Evolutionary conservation across 2,888 invertebrate species (phyloP), one percentile per base, ranked within the genome.

Genomic region (Drosophila pseudotakahashii): DNA sequence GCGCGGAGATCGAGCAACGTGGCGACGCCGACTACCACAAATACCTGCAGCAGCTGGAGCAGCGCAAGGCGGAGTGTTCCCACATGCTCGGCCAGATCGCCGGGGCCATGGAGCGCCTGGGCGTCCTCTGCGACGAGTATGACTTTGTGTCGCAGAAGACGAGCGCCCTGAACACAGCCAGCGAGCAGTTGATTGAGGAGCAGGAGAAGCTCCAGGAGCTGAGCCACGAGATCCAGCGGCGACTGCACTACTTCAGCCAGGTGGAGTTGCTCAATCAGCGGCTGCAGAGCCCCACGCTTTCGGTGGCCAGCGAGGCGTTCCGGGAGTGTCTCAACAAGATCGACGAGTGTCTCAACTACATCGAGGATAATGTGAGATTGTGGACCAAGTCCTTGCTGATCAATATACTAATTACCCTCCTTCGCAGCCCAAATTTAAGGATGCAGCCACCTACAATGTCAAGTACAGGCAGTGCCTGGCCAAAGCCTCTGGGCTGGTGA

Each of bases 141-240:
- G 94, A 95, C 57, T 94, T 96, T 89, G 98, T 98, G 0, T 97
- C 98, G 0, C 95, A 96, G 68, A 98, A 98, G 93, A 99, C 98
- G 0, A 97, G 97, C 90, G 96, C 97, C 0, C 92, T 99, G 5
- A 98, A 99, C 90, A 95, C 94, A 67, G 97, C 97, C 76, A 98
- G 98, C 91, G 98, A 98, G 89, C 97, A 98, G 88, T 93, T 99
- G 7, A 94, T 98, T 72, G 95, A 96, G 2, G 98, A 98, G 89
- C 98, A 98, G 93, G 95, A 95, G 54, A 95, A 96, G 80, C 93
- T 99, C 7, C 96, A 96, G 79, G 94, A 94, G 76, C 95, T 96
- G 72, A 96, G 96, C 75, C 95, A 96, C 73, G 95, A 95, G 61
- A 95, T 99, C 59, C 95, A 96, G 53, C 94, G 95, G 62, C 95